A percentile compares a stretch with the other conserved stretches of the same genome.
phyloP scores from a whole-genome alignment of 1,140 invertebrate genomes.

The Pseudomyrmex sp. region DNA sequence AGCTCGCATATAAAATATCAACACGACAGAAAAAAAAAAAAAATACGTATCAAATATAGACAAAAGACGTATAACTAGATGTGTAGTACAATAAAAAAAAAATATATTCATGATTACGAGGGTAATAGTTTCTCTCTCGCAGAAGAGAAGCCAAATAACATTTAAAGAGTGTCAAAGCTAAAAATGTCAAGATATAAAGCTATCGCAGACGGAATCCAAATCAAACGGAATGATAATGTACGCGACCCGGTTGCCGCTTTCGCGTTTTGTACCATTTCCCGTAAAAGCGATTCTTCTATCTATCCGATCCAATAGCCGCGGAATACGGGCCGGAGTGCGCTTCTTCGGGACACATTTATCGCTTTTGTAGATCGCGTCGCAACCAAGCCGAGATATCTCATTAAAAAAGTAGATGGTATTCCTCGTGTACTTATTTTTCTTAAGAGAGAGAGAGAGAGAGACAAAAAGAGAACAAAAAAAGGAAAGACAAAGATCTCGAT shows the following conservation, averaged over 20 bases:
- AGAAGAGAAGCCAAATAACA: not conserved
- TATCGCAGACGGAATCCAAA: constrained; percentile 40
- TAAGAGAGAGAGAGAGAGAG: too few relatives aligned
- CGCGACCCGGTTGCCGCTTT: constrained; percentile 58
- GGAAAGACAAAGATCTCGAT: constrained; percentile 24
- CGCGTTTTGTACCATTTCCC: not conserved
- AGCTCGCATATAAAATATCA: too few relatives aligned
- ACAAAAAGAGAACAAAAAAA: not conserved
- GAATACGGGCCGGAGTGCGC: not conserved
- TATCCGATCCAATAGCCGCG: constrained; percentile 50
- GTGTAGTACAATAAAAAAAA: not conserved
- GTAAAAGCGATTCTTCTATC: constrained; percentile 51
- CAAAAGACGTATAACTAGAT: too few relatives aligned
- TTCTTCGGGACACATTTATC: constrained; percentile 9
- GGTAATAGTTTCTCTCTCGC: not conserved
- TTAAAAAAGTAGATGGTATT: constrained; percentile 48
- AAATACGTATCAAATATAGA: too few relatives aligned
- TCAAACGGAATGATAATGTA: constrained; percentile 67
- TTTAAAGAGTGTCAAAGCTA: constrained; percentile 2
- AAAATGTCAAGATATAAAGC: constrained; percentile 27
- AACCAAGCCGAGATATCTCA: constrained; percentile 18
- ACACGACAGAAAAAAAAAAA: too few relatives aligned
- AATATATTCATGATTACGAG: not conserved
- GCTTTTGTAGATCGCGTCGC: constrained; percentile 30
- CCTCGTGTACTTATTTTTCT: constrained; percentile 31